Base-by-base conservation (phyloP, 2,113 vertebrate species). In the Pangasianodon hypophthalmus region DNA sequence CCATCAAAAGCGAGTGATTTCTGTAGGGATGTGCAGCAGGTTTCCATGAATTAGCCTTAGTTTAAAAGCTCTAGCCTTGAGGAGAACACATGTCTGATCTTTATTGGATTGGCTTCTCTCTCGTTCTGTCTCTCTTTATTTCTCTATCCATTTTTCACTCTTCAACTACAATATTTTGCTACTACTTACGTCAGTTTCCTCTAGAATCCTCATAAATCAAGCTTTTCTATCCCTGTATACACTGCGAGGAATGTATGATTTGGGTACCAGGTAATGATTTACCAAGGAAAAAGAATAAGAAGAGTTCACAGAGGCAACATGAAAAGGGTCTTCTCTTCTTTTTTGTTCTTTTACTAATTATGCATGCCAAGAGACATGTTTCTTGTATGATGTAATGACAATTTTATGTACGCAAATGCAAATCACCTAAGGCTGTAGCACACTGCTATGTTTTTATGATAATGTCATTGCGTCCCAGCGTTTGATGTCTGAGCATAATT, bases 201-300 rank as follows among this genome's bases (percentile, higher is more conserved):
- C 71, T 62, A 24, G 4, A n/a, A 90, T 32, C 50, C 73, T 83
- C 60, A 60, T 88, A 81, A 90, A 88, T 90, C 73, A 71, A 69
- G 58, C 2, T n/a, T n/a, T 67, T 37, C 32, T 85, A 26, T 85
- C 41, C 37, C 29, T 85, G 18, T 84, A 77, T 73, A 46, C 56
- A 58, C 21, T 8, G 46, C 21, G 73, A 81, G 26, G 87, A 88
- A 54, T 67, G 85, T 87, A 29, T 44, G 69, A 88, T 85, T 75
- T 86, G 29, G 44, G 85, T 73, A 89, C 37, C 41, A 85, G 56
- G 37, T 67, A 88, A 64, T 73, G 60, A 88, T 84, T 88, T 50
- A 85, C 14, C 77, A 24, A 71, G 32, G 44, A 52, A 32, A 6
- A 48, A 41, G 54, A 44, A 71, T 5, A 62, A 67, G 21, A 58